These are phyloP conservation scores for Trimorus sp. DNA, from an alignment of 2,888 invertebrate species.

Conservation along the genomic window DNA sequence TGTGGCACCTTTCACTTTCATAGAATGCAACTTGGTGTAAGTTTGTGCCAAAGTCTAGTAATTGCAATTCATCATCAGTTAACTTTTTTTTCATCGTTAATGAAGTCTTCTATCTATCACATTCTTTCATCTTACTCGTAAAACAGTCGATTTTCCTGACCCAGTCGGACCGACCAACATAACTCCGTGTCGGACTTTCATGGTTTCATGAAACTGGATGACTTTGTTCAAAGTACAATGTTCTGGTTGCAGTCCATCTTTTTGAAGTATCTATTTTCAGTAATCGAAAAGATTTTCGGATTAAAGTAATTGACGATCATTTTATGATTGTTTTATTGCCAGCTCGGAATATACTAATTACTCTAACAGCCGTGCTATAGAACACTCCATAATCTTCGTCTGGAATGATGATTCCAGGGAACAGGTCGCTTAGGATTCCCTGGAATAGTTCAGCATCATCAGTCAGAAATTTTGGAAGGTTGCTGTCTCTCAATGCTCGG, in stretches of 20 bases:
- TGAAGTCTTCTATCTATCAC: no score
- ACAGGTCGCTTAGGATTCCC: conserved; percentile 94
- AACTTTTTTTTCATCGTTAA: not conserved
- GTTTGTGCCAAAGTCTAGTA: conserved; percentile 87
- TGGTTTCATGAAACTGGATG: conserved; percentile 94
- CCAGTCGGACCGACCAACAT: conserved; percentile 96
- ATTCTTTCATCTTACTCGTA: conserved; percentile 83
- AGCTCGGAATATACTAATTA: conserved; percentile 38
- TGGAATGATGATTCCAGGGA: conserved; percentile 91
- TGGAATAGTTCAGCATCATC: conserved; percentile 92
- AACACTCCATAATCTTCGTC: conserved; percentile 90
- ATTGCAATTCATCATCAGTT: not conserved
- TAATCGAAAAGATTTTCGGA: not conserved
- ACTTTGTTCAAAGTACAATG: conserved; percentile 87
- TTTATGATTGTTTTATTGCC: no score
- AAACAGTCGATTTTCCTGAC: conserved; percentile 91
- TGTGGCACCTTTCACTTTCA: conserved; percentile 83
- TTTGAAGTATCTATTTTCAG: conserved; percentile 81
- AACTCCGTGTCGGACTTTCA: conserved; percentile 95
- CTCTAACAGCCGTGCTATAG: conserved; percentile 84
- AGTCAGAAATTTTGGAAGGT: conserved; percentile 93
- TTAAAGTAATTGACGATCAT: no score
- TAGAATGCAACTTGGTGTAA: conserved; percentile 85
- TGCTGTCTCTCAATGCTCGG: conserved; percentile 93
- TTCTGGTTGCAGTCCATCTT: conserved; percentile 87